Conservation (phyloP, 2,113 vertebrate species). For the Serranochromis macrocephalus region DNA sequence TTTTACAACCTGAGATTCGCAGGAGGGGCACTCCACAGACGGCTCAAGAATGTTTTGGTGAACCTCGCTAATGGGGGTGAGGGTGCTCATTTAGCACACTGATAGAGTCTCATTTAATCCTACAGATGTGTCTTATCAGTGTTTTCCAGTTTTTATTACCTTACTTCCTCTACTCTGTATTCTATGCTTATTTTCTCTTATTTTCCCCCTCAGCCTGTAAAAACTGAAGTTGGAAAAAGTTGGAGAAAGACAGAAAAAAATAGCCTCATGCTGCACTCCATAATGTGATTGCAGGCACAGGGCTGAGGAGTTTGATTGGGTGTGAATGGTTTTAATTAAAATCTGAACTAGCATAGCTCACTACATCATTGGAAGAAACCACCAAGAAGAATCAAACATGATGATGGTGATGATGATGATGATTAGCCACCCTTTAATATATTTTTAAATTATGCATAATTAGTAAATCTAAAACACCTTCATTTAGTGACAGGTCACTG, state of each 20-base stretch:
- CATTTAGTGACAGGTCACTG: background rate
- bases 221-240: background rate
- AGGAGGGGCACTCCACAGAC: background rate
- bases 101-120: slow-evolving; percentile 30
- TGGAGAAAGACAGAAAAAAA: background rate
- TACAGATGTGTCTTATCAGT: slow-evolving; percentile 46
- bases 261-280: background rate
- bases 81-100: slow-evolving; percentile 33
- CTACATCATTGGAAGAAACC: background rate
- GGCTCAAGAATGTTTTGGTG: slow-evolving; percentile 10
- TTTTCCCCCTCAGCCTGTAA: background rate
- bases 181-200: background rate
- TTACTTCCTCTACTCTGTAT: background rate
- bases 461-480: background rate
- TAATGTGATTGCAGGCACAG: background rate
- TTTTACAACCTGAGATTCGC: slow-evolving; percentile 2
- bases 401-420: background rate
- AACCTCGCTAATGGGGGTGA: slow-evolving; percentile 42
- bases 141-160: slow-evolving; percentile 38
- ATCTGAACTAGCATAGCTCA: background rate
- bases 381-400: background rate
- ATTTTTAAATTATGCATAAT: background rate
- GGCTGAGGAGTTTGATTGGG: background rate
- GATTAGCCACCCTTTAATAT: background rate
- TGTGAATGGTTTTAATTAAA: background rate